phyloP scores from a whole-genome alignment of 30 jellyfish, hydroid and myxozoan species.

The Pseudorhiza aurosa region DNA sequence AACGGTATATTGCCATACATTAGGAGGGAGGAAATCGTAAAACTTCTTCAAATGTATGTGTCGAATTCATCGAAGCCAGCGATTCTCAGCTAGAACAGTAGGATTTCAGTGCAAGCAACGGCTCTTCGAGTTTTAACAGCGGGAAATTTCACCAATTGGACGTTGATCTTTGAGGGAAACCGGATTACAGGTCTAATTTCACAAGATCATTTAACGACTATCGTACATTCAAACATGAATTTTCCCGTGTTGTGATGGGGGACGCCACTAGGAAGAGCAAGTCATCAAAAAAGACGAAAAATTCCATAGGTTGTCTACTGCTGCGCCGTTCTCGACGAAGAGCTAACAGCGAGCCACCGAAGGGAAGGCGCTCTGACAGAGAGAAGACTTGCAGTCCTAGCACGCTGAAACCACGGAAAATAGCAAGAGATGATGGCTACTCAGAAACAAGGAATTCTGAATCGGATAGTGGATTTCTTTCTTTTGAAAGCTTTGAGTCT shows the following conservation, averaged over 20 bases:
- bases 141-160: constrained; percentile 77
- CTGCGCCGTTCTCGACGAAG: constrained; percentile 59
- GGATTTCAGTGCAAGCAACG: constrained; percentile 63
- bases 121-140: constrained; percentile 66
- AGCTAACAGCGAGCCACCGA: constrained; percentile 74
- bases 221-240: constrained; percentile 22
- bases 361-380: constrained; percentile 53
- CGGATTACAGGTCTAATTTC: constrained; percentile 72
- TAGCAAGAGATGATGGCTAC: constrained; percentile 64
- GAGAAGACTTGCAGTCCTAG: constrained; percentile 56
- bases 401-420: constrained; percentile 68
- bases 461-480: constrained; percentile 75
- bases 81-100: constrained; percentile 58
- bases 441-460: constrained; percentile 50
- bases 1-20: constrained; percentile 1
- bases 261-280: constrained; percentile 44
- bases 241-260: constrained; percentile 35
- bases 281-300: constrained; percentile 27
- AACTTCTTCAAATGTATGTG: constrained; percentile 8
- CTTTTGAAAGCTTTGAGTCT: constrained; percentile 52
- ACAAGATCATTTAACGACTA: constrained; percentile 43
- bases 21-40: constrained; percentile 16
- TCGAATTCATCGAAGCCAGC: constrained; percentile 60
- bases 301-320: constrained; percentile 46
- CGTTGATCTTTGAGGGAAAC: constrained; percentile 77